Base-by-base conservation (phyloP, 1,140 invertebrate species). In the Eriosoma lanigerum region DNA sequence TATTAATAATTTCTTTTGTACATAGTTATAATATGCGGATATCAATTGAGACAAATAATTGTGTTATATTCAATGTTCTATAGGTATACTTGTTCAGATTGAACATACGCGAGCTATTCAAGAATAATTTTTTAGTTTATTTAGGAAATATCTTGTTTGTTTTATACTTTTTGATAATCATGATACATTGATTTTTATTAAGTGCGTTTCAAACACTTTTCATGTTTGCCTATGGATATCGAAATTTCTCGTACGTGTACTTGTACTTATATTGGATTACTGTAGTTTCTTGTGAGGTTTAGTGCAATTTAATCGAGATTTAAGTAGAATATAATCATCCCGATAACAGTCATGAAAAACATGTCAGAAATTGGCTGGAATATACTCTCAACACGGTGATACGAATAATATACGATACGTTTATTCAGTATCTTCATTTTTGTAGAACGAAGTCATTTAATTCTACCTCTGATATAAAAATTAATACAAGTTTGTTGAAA, bases 201-300 rank as follows among this genome's bases (percentile, higher is more conserved):
- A 24, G 48, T 6, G 13, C 8, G 6, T 48, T 48, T 68, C 48
- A 68, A 48, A 46, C 21, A 48, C 10, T 13, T 2, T 38, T 8
- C 8, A 38, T 3, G 32, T 26, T 58, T 24, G 54, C 54, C 54
- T 2, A 58, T 12, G 54, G 21, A 3, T 17, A 26, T 21, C 44
- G 15, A 68, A 46, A 68, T 68, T 48, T 44, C 66, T 68, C 1
- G 66, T 68, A 68, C 64, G 64, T 68, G 66, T 24, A 12, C 32
- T 44, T 21, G 66, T 38, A 21, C 21, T 24, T 5, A 15, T 38
- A 38, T 3, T 38, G 62, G 62, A 64, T 64, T 44, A 64, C 21
- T 48, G 21, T 17, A 13, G 38, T 68, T 46, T 48, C 38, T 21
- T 21, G 12, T 15, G 26, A 44, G 64, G n/a, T 24, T 68, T 38